These are phyloP conservation scores for Colius striatus DNA, from an alignment of 2,113 vertebrate genomes.

Conservation along the genomic window DNA sequence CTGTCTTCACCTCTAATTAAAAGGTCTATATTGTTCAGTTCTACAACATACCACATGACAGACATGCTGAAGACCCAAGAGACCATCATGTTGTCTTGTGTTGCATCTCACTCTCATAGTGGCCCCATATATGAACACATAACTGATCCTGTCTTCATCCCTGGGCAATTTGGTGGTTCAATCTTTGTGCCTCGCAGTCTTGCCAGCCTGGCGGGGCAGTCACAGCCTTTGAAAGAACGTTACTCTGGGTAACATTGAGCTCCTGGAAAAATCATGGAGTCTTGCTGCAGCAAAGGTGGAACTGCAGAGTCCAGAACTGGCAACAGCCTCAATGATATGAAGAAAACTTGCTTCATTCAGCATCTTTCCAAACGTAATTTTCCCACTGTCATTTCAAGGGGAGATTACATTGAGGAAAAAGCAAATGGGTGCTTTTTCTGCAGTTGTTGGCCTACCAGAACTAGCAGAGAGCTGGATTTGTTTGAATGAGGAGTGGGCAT, in stretches of 20 bases:
- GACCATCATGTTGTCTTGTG: background rate
- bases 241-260: background rate
- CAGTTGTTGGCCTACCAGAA: background rate
- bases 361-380: background rate
- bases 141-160: background rate
- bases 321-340: rapidly evolving
- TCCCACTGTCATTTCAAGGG: background rate
- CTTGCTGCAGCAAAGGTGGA: background rate
- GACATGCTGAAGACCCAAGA: background rate
- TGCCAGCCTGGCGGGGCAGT: background rate
- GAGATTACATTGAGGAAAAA: background rate
- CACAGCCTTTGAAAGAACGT: background rate
- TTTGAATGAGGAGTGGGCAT: background rate
- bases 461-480: background rate
- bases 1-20: conserved; percentile 67
- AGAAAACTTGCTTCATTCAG: background rate
- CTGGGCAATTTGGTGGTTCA: background rate
- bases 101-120: background rate
- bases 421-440: background rate
- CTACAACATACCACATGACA: conserved; percentile 7
- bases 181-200: background rate
- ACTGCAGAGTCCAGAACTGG: background rate
- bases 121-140: rapidly evolving
- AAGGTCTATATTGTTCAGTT: conserved; percentile 55
- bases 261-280: background rate